A percentile compares a stretch with the other conserved stretches of the same genome.
phyloP scores from a whole-genome alignment of 1,140 invertebrate genomes.

The Acyrthosiphon pisum region DNA sequence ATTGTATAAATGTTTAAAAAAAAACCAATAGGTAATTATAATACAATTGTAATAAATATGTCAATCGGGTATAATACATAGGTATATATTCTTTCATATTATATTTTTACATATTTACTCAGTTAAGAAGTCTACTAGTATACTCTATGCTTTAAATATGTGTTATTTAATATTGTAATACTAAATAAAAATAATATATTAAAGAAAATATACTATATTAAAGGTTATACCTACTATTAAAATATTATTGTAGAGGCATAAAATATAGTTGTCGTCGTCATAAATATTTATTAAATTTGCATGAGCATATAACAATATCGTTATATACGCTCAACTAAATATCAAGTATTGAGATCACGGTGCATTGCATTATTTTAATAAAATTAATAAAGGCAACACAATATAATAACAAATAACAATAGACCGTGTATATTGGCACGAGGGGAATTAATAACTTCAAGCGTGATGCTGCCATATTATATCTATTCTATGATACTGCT shows the following conservation, averaged over 20 bases:
- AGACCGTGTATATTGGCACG: not conserved
- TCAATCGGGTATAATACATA: not conserved
- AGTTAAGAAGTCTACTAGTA: not conserved
- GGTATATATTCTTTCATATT: not conserved
- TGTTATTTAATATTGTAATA: not conserved
- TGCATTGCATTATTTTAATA: slow-evolving; percentile 47
- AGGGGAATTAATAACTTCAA: slow-evolving; percentile 21
- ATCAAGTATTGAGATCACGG: slow-evolving; percentile 30
- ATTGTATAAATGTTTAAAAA: too few species aligned
- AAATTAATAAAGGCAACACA: slow-evolving; percentile 46
- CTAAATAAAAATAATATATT: not conserved
- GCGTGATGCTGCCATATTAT: not conserved
- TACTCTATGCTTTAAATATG: not conserved
- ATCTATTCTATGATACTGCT: too few species aligned
- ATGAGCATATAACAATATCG: slow-evolving; percentile 27
- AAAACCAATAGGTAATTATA: too few species aligned
- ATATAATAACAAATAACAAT: slow-evolving; percentile 14
- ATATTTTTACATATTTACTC: not conserved
- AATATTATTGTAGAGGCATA: not conserved
- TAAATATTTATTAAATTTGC: slow-evolving; percentile 43
- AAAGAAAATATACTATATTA: not conserved
- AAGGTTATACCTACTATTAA: not conserved
- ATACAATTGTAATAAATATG: not conserved
- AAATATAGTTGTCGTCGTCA: not conserved
- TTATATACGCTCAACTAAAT: slow-evolving; percentile 49